Percentiles rank a stretch among this genome's conserved stretches.
Conservation (phyloP, 1,140 invertebrate species). For the Drosophila hydei region DNA sequence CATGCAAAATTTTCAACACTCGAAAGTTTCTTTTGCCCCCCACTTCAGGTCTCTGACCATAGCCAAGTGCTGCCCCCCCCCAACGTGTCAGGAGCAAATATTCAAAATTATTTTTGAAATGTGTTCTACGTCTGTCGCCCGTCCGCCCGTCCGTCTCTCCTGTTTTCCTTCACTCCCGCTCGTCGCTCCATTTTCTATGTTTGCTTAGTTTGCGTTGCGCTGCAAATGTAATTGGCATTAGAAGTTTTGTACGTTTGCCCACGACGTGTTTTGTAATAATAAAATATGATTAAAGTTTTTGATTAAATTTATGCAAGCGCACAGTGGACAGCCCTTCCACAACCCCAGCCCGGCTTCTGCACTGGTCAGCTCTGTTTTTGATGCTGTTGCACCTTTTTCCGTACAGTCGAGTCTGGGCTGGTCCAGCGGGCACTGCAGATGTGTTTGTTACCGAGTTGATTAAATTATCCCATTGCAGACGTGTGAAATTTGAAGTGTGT, state of each 20-base stretch:
- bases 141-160: slow-evolving; percentile 4
- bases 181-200: slow-evolving; percentile 14
- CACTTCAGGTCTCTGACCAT: not conserved
- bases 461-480: slow-evolving; percentile 75
- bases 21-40: slow-evolving; percentile 39
- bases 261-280: slow-evolving; percentile 82
- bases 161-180: slow-evolving; percentile 3
- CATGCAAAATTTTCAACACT: slow-evolving; percentile 57
- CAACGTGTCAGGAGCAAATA: slow-evolving; percentile 81
- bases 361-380: slow-evolving; percentile 41
- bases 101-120: slow-evolving; percentile 82
- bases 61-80: slow-evolving; percentile 45
- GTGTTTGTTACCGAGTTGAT: slow-evolving; percentile 74
- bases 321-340: slow-evolving; percentile 35
- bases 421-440: slow-evolving; percentile 50
- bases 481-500: slow-evolving; percentile 55
- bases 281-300: slow-evolving; percentile 83
- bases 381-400: slow-evolving; percentile 41
- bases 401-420: not conserved
- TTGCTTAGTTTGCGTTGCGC: slow-evolving; percentile 75
- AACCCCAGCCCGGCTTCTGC: slow-evolving; percentile 7
- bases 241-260: slow-evolving; percentile 66
- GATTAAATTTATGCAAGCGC: slow-evolving; percentile 81
- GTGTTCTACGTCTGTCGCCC: slow-evolving; percentile 54
- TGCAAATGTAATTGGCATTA: slow-evolving; percentile 82